These are phyloP conservation scores for Hemichromis elongatus DNA, from an alignment of 2,113 vertebrate genomes.

Conservation along the genomic window DNA sequence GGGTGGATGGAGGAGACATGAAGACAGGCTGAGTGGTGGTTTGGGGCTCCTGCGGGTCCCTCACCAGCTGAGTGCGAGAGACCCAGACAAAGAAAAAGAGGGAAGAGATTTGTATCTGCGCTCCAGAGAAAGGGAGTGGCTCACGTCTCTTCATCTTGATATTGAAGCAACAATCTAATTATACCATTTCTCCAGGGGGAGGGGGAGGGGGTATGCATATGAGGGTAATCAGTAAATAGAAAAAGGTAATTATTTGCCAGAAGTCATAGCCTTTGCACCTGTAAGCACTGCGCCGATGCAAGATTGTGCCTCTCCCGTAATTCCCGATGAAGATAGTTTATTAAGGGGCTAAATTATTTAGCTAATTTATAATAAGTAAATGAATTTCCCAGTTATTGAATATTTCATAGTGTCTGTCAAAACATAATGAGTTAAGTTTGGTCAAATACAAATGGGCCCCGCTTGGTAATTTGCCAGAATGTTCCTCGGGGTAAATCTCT, in stretches of 20 bases:
- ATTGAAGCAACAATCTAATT: conserved; percentile 72
- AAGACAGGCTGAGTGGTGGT: conserved; percentile 31
- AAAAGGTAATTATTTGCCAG: conserved; percentile 69
- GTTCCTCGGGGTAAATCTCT: conserved; percentile 57
- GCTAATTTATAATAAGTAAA: conserved; percentile 70
- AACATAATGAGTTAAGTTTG: conserved; percentile 68
- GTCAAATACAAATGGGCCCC: conserved; percentile 65
- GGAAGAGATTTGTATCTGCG: conserved; percentile 33
- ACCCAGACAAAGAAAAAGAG: conserved; percentile 24
- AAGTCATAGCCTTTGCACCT: conserved; percentile 64
- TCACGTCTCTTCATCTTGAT: conserved; percentile 60
- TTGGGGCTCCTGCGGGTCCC: conserved; percentile 33
- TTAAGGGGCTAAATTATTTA: conserved; percentile 65
- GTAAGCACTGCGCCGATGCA: conserved; percentile 44
- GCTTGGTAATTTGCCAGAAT: conserved; percentile 57
- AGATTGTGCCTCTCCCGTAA: conserved; percentile 29
- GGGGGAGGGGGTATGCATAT: conserved; percentile 61
- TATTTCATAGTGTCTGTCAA: conserved; percentile 71
- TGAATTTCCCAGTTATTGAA: conserved; percentile 60
- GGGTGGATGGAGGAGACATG: background rate
- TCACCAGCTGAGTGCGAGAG: conserved; percentile 54
- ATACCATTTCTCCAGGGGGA: conserved; percentile 49
- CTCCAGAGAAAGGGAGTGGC: conserved; percentile 52
- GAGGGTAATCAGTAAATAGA: conserved; percentile 73
- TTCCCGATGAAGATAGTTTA: conserved; percentile 54